Evolutionary conservation across 2,797 vertebrate genomes (phyloP).

Genomic region (Leontocebus nigricollis): DNA sequence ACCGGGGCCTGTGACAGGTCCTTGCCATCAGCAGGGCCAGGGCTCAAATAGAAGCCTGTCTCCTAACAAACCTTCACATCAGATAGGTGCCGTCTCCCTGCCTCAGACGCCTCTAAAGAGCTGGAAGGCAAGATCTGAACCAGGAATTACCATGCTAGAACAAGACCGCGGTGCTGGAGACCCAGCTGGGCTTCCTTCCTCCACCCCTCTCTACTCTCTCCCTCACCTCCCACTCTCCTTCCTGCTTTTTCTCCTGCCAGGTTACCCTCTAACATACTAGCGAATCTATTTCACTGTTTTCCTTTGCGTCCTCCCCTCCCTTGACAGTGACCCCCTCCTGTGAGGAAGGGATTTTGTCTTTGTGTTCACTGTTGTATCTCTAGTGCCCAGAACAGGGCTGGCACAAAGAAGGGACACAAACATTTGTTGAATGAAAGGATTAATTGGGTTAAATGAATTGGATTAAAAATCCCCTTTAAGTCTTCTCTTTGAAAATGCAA

Average conservation of each 20-base stretch:
- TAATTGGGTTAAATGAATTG: background rate
- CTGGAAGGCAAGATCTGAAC: background rate
- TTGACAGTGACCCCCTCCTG: fast-evolving
- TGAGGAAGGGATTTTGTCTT: background rate
- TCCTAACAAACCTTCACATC: background rate
- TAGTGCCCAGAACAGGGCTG: background rate
- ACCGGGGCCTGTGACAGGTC: background rate
- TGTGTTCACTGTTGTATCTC: background rate
- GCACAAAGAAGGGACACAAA: background rate
- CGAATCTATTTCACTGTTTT: background rate
- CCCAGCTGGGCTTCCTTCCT: background rate
- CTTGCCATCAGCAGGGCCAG: background rate
- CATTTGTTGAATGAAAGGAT: background rate
- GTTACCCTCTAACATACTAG: background rate
- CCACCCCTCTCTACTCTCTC: background rate
- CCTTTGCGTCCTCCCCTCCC: background rate
- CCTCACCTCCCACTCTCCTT: background rate
- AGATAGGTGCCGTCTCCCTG: background rate
- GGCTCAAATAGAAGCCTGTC: background rate
- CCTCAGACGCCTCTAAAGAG: background rate
- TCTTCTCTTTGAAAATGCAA: background rate
- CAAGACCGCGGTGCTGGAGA: background rate
- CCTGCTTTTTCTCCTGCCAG: background rate
- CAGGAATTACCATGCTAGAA: background rate
- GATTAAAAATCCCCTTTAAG: background rate